Percentiles rank a stretch among this genome's conserved stretches.
These are phyloP conservation scores for Lophius americanus DNA, from an alignment of 2,797 vertebrate genomes.

Conservation along the genomic window DNA sequence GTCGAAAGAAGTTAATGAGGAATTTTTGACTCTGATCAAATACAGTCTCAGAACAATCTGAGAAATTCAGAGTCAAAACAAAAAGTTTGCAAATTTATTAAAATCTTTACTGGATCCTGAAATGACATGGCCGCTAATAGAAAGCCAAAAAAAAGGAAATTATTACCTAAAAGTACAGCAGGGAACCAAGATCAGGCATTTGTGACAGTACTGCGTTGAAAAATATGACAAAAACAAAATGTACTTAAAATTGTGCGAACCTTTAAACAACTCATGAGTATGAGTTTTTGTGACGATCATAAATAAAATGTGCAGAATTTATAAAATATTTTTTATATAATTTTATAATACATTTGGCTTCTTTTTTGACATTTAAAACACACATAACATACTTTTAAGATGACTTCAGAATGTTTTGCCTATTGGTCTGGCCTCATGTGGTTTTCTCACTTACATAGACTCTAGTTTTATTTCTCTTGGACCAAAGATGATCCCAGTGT, in stretches of 20 bases:
- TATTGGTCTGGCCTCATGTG: slow-evolving; percentile 1
- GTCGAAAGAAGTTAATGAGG: too few relatives aligned
- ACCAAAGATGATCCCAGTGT: slow-evolving; percentile 20
- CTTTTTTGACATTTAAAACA: neutral
- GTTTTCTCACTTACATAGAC: neutral
- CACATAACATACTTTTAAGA: neutral
- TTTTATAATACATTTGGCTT: neutral
- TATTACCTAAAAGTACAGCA: neutral
- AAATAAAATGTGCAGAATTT: slow-evolving; percentile 3
- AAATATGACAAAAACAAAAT: slow-evolving; percentile 6
- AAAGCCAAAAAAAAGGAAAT: too few relatives aligned
- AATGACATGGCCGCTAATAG: neutral
- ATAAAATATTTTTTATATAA: neutral
- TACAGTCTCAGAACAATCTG: neutral
- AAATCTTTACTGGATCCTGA: neutral
- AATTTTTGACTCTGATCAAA: slow-evolving; percentile 11
- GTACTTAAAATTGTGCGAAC: neutral
- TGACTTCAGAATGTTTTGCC: neutral
- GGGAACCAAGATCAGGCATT: neutral
- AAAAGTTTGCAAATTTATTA: neutral
- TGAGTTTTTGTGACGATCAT: slow-evolving; percentile 12
- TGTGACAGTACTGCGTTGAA: neutral
- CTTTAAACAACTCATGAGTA: neutral
- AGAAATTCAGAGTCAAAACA: neutral
- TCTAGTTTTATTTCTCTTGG: slow-evolving; percentile 27